Percentiles rank a stretch among this genome's conserved stretches.
phyloP scores from a whole-genome alignment of 2,797 vertebrate species.

The Darevskia nairensis region DNA sequence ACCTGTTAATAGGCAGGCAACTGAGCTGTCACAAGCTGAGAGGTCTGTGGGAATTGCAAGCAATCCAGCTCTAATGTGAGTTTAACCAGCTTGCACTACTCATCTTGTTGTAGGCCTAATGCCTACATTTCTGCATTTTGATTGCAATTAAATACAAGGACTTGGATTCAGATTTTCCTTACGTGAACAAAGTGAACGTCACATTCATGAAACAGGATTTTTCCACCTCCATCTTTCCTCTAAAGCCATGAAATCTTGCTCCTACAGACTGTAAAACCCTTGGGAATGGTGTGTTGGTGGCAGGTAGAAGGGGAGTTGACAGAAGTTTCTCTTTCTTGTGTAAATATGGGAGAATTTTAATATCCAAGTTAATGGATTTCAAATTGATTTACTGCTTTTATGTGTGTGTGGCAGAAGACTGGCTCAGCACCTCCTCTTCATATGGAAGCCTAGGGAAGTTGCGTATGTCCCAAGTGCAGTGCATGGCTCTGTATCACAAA shows the following conservation, averaged over 20 bases:
- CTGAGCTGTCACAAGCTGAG: not conserved
- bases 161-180: not conserved
- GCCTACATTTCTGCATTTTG: not conserved
- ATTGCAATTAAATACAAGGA: not conserved
- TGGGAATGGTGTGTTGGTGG: not conserved
- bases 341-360: not conserved
- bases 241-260: not conserved
- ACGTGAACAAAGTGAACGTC: not conserved
- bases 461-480: too few species aligned
- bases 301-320: not conserved
- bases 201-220: not conserved
- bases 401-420: not conserved
- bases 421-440: not conserved
- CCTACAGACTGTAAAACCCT: not conserved
- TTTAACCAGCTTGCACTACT: not conserved
- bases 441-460: too few species aligned
- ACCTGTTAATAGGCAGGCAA: constrained; percentile 40
- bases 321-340: not conserved
- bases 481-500: too few species aligned
- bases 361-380: not conserved
- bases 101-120: not conserved
- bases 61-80: not conserved
- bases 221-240: not conserved
- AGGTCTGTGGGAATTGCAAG: not conserved
- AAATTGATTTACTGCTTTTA: not conserved